phyloP scores from a whole-genome alignment of 2,888 invertebrate genomes.

The Cactoblastis cactorum region DNA sequence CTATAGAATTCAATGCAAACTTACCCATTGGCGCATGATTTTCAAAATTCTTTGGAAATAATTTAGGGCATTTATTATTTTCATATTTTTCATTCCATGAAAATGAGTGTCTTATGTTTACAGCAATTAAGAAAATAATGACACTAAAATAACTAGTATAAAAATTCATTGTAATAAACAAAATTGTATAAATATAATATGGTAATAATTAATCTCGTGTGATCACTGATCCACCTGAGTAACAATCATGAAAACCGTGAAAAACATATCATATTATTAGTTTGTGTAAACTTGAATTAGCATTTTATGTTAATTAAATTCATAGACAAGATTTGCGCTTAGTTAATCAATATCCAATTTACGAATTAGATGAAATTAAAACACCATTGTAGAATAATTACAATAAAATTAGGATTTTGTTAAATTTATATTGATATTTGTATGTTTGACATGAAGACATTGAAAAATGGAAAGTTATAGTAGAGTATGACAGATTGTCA shows the following conservation, averaged over 20 bases:
- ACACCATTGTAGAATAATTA: neutral
- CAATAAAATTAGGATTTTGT: too few relatives aligned
- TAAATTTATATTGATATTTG: too few relatives aligned
- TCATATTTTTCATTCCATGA: conserved; percentile 72
- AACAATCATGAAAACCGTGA: neutral
- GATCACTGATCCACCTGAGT: neutral
- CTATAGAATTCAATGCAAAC: conserved; percentile 24
- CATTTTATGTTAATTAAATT: neutral
- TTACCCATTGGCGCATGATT: conserved; percentile 79
- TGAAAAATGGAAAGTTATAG: too few relatives aligned
- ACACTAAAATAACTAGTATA: conserved; percentile 31
- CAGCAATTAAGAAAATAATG: conserved; percentile 40
- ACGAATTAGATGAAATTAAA: neutral
- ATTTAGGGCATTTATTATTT: conserved; percentile 72
- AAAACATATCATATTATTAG: neutral
- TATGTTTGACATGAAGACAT: too few relatives aligned
- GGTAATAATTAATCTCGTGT: neutral
- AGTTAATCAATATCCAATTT: neutral
- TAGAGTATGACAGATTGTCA: too few relatives aligned
- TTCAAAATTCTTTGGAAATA: conserved; percentile 76
- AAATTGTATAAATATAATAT: neutral
- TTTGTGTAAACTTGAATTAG: neutral
- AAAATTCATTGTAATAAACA: conserved; percentile 29
- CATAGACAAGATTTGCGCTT: neutral
- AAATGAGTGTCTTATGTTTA: conserved; percentile 44